These are phyloP conservation scores for Cryptoprocta ferox DNA, from an alignment of 2,797 vertebrate species.

Conservation along the genomic window DNA sequence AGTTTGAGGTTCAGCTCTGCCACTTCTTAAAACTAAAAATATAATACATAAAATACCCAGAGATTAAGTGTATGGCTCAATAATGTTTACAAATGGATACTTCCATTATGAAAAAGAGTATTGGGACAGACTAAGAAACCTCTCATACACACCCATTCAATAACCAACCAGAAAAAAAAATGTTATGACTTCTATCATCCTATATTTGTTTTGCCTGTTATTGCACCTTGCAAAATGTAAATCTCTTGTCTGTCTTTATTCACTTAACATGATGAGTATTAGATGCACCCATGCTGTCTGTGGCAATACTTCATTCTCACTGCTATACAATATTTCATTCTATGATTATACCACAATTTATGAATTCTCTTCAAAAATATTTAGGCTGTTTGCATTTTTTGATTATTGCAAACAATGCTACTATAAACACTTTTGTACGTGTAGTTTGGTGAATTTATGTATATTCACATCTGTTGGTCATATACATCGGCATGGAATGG, in stretches of 20 bases:
- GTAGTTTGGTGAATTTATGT: not conserved
- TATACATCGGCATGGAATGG: not conserved
- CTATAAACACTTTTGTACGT: not conserved
- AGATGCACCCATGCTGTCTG: accelerated
- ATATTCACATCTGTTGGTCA: not conserved
- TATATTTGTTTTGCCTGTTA: not conserved
- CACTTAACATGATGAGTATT: not conserved
- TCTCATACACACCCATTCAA: not conserved
- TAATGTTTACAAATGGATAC: not conserved
- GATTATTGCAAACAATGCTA: not conserved
- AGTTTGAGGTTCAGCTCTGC: not conserved
- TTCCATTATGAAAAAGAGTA: not conserved
- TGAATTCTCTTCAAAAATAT: not conserved
- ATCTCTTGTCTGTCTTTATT: not conserved
- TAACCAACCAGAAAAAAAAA: not conserved
- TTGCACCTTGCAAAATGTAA: not conserved
- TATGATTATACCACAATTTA: too few relatives aligned
- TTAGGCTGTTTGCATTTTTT: not conserved
- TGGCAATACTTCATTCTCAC: not conserved
- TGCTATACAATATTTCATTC: not conserved
- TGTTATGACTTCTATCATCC: not conserved
- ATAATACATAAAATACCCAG: not conserved
- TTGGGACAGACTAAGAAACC: not conserved
- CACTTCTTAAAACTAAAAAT: not conserved
- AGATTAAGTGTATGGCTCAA: not conserved